These are phyloP conservation scores for Catostomus latipinnis DNA, from an alignment of 2,797 vertebrate genomes.

Conservation along the genomic window DNA sequence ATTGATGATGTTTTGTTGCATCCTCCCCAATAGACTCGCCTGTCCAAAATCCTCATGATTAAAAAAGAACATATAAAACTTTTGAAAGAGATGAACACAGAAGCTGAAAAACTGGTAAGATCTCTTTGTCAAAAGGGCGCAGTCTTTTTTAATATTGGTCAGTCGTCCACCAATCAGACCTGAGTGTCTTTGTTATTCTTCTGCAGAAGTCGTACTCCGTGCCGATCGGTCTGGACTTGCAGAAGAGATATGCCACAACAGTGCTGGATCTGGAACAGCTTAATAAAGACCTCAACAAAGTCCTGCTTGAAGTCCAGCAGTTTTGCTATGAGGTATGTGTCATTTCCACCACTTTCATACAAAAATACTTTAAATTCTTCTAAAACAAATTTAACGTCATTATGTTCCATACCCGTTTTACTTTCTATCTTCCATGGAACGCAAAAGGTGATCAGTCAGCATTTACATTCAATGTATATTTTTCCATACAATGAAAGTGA, in stretches of 20 bases:
- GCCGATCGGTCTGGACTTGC: constrained; percentile 92
- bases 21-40: constrained; percentile 82
- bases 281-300: constrained; percentile 98
- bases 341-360: background rate
- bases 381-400: too few relatives aligned
- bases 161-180: background rate
- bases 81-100: constrained; percentile 98
- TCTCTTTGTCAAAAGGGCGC: constrained; percentile 16
- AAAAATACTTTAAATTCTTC: too few relatives aligned
- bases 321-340: constrained; percentile 91
- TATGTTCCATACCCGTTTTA: too few relatives aligned
- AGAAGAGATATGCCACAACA: constrained; percentile 94
- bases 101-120: constrained; percentile 95
- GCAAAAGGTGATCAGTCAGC: too few relatives aligned
- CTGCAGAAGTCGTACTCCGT: constrained; percentile 94
- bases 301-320: constrained; percentile 95
- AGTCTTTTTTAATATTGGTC: background rate
- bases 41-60: constrained; percentile 99
- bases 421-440: too few relatives aligned
- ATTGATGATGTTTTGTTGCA: background rate
- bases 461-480: too few relatives aligned
- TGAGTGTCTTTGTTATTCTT: constrained; percentile 34
- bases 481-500: too few relatives aligned
- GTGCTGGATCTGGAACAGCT: constrained; percentile 96
- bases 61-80: constrained; percentile 99